Evolutionary conservation across 1,140 invertebrate genomes (phyloP).

Genomic region (Solen grandis): DNA sequence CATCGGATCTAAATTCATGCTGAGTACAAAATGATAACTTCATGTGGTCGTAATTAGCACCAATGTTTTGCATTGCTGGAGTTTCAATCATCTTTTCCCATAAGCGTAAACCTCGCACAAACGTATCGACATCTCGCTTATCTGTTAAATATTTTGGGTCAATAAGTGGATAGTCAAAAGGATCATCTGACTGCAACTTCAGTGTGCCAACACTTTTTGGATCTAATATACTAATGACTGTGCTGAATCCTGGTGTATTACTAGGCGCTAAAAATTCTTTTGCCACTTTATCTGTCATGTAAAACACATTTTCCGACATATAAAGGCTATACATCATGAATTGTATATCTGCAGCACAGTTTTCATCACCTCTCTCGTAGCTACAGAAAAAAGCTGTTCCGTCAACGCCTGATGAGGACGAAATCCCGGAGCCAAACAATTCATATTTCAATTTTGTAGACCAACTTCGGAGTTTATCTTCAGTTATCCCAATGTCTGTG

Average conservation of each 20-base stretch:
- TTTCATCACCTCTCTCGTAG: not conserved
- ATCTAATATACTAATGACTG: conserved; percentile 39
- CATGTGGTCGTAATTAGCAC: conserved; percentile 50
- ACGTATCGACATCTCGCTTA: conserved; percentile 59
- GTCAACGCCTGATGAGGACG: conserved; percentile 19
- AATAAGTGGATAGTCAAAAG: too few species aligned
- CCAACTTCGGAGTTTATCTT: conserved; percentile 1
- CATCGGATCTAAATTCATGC: too few species aligned
- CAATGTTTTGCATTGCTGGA: conserved; percentile 52
- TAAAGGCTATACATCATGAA: conserved; percentile 19
- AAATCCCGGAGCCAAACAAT: conserved; percentile 21
- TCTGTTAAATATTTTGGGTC: conserved; percentile 84
- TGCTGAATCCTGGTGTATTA: too few species aligned
- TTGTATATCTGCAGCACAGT: conserved; percentile 24
- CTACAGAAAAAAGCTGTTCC: conserved; percentile 31
- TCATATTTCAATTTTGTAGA: too few species aligned
- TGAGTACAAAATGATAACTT: conserved; percentile 45
- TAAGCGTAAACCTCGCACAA: conserved; percentile 60
- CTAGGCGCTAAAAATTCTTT: conserved; percentile 4
- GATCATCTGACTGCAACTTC: too few species aligned
- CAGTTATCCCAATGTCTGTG: too few species aligned
- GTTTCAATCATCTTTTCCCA: too few species aligned
- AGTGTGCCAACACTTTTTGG: too few species aligned
- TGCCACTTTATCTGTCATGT: conserved; percentile 20
- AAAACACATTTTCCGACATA: conserved; percentile 1